Percentiles rank a stretch among this genome's conserved stretches.
These are phyloP conservation scores for Cryptotis parvus DNA, from an alignment of 2,113 vertebrate genomes.

Conservation along the genomic window DNA sequence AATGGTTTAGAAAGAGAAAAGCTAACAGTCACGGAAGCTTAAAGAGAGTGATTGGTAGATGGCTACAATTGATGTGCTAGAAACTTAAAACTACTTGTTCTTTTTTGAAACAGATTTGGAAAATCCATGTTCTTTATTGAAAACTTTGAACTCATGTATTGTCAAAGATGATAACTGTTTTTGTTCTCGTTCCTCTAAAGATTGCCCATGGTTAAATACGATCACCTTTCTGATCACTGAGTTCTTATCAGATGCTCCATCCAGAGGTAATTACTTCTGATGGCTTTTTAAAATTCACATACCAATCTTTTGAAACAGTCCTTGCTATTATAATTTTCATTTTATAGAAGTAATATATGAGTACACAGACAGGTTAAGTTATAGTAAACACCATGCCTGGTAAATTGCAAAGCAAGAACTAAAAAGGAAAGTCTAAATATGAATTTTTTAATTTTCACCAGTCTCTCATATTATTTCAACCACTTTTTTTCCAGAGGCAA, in stretches of 20 bases:
- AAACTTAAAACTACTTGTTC: background rate
- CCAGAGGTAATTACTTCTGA: background rate
- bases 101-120: conserved; percentile 19
- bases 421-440: background rate
- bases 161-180: background rate
- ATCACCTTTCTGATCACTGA: background rate
- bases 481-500: background rate
- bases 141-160: background rate
- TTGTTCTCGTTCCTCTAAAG: background rate
- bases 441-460: background rate
- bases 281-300: background rate
- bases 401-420: background rate
- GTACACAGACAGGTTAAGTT: background rate
- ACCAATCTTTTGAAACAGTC: background rate
- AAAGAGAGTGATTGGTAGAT: conserved; percentile 4
- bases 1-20: conserved; percentile 31
- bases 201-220: background rate
- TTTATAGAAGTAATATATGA: background rate
- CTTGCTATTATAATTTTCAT: background rate
- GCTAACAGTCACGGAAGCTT: background rate
- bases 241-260: background rate
- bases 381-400: background rate
- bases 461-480: background rate
- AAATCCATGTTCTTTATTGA: background rate
- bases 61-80: conserved; percentile 3